These are phyloP conservation scores for Diadegma fenestrale DNA, from an alignment of 2,888 invertebrate genomes.

Conservation along the genomic window DNA sequence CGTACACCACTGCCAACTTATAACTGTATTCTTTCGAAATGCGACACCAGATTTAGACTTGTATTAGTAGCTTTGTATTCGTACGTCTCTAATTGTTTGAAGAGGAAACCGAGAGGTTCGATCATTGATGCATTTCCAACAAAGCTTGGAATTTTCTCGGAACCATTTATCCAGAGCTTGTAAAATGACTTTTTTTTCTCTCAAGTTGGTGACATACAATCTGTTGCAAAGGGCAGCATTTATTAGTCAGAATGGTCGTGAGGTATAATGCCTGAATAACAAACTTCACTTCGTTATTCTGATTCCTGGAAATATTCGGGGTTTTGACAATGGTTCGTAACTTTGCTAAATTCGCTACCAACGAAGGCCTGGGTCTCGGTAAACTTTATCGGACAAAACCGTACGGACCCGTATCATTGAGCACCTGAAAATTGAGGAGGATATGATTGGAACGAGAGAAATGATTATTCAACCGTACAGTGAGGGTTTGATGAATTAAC, in stretches of 20 bases:
- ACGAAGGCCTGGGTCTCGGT: neutral
- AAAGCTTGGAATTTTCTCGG: neutral
- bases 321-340: neutral
- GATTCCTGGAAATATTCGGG: neutral
- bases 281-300: neutral
- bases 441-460: too few species aligned
- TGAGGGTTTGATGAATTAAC: too few species aligned
- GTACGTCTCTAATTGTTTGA: constrained; percentile 20
- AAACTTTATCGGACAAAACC: neutral
- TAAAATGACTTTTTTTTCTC: too few species aligned
- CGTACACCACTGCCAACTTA: constrained; percentile 13
- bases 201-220: too few species aligned
- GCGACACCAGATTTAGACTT: constrained; percentile 37
- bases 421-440: too few species aligned
- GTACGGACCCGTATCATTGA: neutral
- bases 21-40: constrained; percentile 1
- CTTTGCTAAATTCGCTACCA: neutral
- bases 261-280: neutral
- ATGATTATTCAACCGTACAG: too few species aligned
- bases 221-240: too few species aligned
- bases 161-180: neutral
- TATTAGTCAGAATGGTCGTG: too few species aligned
- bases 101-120: neutral
- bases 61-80: neutral
- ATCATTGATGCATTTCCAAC: neutral